A percentile compares a stretch with the other conserved stretches of the same genome.
These are phyloP conservation scores for Danio aesculapii DNA, from an alignment of 2,797 vertebrate genomes.

Conservation along the genomic window DNA sequence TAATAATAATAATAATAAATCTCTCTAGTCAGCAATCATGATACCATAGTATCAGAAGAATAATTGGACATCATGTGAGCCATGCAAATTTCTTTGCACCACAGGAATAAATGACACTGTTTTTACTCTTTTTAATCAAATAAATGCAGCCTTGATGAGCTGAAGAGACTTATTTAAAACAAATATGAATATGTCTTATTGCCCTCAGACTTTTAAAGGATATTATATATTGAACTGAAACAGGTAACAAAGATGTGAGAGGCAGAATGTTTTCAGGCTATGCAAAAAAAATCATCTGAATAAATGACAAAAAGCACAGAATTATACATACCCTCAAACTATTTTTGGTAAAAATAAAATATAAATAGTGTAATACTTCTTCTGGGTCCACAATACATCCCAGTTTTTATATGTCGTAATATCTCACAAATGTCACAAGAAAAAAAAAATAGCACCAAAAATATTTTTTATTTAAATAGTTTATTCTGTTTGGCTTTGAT, in stretches of 20 bases:
- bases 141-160: neutral
- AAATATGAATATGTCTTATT: neutral
- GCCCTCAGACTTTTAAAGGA: neutral
- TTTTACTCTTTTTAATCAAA: neutral
- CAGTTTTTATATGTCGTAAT: neutral
- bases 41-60: too few species aligned
- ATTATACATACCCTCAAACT: neutral
- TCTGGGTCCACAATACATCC: neutral
- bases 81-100: too few species aligned
- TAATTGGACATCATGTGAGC: too few species aligned
- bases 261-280: neutral
- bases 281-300: neutral
- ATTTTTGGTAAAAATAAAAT: neutral
- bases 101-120: neutral
- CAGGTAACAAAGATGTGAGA: neutral
- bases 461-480: conserved; percentile 80
- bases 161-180: neutral
- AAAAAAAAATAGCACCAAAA: conserved; percentile 38
- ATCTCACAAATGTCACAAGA: conserved; percentile 47
- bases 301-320: neutral
- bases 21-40: too few species aligned
- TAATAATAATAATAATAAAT: too few species aligned
- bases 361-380: too few species aligned
- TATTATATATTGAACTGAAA: neutral
- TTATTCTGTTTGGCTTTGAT: conserved; percentile 52